These are phyloP conservation scores for Scolopax mira DNA, from an alignment of 2,113 vertebrate genomes.

Conservation along the genomic window DNA sequence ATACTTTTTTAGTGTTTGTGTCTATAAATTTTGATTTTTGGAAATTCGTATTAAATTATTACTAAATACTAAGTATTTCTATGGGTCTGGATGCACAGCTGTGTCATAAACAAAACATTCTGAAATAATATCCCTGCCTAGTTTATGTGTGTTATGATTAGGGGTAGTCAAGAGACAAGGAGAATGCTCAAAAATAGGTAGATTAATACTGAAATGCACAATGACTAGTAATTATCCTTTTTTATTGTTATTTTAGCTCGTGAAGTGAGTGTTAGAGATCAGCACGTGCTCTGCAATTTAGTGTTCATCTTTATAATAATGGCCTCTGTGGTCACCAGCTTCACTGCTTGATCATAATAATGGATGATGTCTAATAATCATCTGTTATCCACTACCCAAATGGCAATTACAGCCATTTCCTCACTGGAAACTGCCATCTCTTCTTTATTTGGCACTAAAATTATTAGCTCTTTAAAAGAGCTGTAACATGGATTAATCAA, in stretches of 20 bases:
- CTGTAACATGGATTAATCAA: slow-evolving; percentile 61
- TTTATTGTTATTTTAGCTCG: background rate
- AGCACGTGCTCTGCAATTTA: background rate
- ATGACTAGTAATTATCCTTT: background rate
- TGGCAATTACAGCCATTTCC: slow-evolving; percentile 54
- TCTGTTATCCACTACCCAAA: background rate
- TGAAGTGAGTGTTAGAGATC: background rate
- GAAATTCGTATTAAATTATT: background rate
- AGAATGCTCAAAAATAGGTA: background rate
- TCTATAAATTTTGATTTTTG: background rate
- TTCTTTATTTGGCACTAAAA: slow-evolving; percentile 64
- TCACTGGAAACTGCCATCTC: slow-evolving; percentile 43
- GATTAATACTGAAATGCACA: background rate
- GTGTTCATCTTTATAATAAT: background rate
- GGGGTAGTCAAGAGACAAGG: background rate
- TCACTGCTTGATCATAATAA: background rate
- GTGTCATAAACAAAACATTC: background rate
- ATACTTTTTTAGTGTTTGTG: background rate
- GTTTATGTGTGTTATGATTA: background rate
- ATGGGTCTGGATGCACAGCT: rapidly evolving
- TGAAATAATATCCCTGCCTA: background rate
- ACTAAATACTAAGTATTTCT: background rate
- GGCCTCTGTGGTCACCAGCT: background rate
- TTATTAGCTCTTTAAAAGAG: slow-evolving; percentile 60
- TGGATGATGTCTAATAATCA: background rate